Evolutionary conservation across 2,888 invertebrate genomes (phyloP).

Genomic region (Tholera decimalis): DNA sequence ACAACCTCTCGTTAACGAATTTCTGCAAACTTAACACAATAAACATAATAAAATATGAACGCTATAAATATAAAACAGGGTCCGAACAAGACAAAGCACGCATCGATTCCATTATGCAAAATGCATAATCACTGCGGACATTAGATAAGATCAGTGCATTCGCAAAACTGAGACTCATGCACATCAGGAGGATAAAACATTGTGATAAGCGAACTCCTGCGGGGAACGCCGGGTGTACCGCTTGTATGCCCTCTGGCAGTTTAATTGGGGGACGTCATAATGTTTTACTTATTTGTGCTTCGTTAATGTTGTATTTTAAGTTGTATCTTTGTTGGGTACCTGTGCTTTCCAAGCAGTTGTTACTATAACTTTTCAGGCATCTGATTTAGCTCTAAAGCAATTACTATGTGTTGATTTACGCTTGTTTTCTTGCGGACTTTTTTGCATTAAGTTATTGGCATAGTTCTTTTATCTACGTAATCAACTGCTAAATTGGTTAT

Average conservation of each 20-base stretch:
- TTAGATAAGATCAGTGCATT: slow-evolving; percentile 81
- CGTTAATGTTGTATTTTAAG: slow-evolving; percentile 39
- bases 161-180: slow-evolving; percentile 67
- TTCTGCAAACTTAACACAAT: slow-evolving; percentile 37
- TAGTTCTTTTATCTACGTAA: slow-evolving; percentile 4
- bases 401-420: slow-evolving; percentile 33
- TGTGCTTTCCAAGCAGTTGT: slow-evolving; percentile 5
- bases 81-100: slow-evolving; percentile 57
- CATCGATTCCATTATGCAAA: slow-evolving; percentile 70
- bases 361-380: slow-evolving; percentile 10
- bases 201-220: slow-evolving; percentile 70
- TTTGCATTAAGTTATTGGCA: slow-evolving; percentile 9
- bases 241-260: slow-evolving; percentile 70
- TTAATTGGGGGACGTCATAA: slow-evolving; percentile 81
- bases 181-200: slow-evolving; percentile 53
- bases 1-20: slow-evolving; percentile 55
- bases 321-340: slow-evolving; percentile 45
- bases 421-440: slow-evolving; percentile 18
- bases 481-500: slow-evolving; percentile 8
- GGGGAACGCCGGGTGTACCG: slow-evolving; percentile 65
- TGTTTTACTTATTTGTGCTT: slow-evolving; percentile 71
- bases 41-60: slow-evolving; percentile 49
- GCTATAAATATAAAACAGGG: slow-evolving; percentile 56
- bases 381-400: slow-evolving; percentile 24
- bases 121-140: slow-evolving; percentile 81